Conservation (phyloP, 2,888 invertebrate species). For the Nemapogon koenigi region DNA sequence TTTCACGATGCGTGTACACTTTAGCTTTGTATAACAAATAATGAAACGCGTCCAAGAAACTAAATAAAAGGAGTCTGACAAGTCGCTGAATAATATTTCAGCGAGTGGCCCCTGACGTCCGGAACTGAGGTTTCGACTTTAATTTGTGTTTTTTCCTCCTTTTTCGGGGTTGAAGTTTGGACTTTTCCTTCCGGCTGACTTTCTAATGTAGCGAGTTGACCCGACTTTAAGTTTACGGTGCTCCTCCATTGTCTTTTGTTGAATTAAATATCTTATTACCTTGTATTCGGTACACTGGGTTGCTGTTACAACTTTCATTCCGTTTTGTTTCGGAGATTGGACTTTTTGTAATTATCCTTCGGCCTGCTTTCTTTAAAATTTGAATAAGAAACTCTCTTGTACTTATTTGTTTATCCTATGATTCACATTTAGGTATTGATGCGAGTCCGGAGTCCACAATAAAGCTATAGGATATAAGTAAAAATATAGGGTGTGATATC, state of each 20-base stretch:
- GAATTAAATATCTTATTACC: slow-evolving; percentile 23
- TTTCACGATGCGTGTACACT: too few relatives aligned
- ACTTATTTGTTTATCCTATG: too few relatives aligned
- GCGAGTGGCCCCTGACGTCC: slow-evolving; percentile 31
- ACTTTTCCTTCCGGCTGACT: slow-evolving; percentile 48
- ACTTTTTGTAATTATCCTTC: slow-evolving; percentile 8
- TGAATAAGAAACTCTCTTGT: too few relatives aligned
- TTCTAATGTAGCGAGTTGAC: slow-evolving; percentile 31
- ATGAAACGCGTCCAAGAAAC: slow-evolving; percentile 42
- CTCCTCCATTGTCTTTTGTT: slow-evolving; percentile 40
- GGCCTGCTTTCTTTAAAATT: slow-evolving; percentile 3
- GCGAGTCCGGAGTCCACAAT: too few relatives aligned
- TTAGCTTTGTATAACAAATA: slow-evolving; percentile 6
- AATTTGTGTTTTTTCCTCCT: slow-evolving; percentile 27
- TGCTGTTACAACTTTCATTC: slow-evolving; percentile 18
- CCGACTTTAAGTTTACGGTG: slow-evolving; percentile 37
- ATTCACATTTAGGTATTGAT: too few relatives aligned
- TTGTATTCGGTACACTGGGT: slow-evolving; percentile 37
- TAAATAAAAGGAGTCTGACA: slow-evolving; percentile 35
- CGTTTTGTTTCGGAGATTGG: slow-evolving; percentile 7
- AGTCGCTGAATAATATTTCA: slow-evolving; percentile 53
- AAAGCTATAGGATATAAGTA: too few relatives aligned
- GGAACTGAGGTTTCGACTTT: slow-evolving; percentile 47
- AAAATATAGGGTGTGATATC: too few relatives aligned
- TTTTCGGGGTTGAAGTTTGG: slow-evolving; percentile 9